Evolutionary conservation across 2,888 invertebrate species (phyloP).

Genomic region (Amphipyra berbera): DNA sequence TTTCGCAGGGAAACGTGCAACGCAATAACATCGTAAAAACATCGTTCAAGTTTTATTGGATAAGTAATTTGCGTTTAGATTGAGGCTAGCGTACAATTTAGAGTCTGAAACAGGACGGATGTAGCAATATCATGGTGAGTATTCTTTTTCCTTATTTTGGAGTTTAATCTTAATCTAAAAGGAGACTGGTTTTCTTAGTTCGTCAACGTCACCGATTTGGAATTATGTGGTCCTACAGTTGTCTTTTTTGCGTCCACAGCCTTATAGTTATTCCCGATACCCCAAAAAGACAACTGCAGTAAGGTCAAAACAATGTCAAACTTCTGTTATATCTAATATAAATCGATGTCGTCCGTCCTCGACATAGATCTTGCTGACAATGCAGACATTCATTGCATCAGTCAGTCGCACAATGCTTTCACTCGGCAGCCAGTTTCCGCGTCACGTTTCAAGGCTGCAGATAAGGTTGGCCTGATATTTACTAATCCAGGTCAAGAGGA

Average conservation of each 20-base stretch:
- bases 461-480: constrained; percentile 82
- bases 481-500: constrained; percentile 84
- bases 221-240: no score
- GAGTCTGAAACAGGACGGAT: constrained; percentile 22
- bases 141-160: no score
- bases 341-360: constrained; percentile 66
- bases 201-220: no score
- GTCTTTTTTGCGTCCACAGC: no score
- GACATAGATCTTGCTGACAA: constrained; percentile 75
- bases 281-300: no score
- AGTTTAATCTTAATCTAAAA: no score
- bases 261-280: no score
- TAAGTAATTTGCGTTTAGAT: constrained; percentile 50
- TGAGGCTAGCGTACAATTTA: constrained; percentile 34
- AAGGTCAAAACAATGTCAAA: constrained; percentile 1
- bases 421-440: constrained; percentile 83
- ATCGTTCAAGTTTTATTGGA: constrained; percentile 44
- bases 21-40: constrained; percentile 52
- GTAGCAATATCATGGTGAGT: no score
- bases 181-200: no score
- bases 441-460: constrained; percentile 87
- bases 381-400: constrained; percentile 77
- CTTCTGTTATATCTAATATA: constrained; percentile 9
- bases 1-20: constrained; percentile 51
- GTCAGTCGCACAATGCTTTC: constrained; percentile 85